Evolutionary conservation across 30 jellyfish, hydroid and myxozoan species (phyloP), one percentile per base, ranked within the genome.

Genomic region (Hydractinia echinata): DNA sequence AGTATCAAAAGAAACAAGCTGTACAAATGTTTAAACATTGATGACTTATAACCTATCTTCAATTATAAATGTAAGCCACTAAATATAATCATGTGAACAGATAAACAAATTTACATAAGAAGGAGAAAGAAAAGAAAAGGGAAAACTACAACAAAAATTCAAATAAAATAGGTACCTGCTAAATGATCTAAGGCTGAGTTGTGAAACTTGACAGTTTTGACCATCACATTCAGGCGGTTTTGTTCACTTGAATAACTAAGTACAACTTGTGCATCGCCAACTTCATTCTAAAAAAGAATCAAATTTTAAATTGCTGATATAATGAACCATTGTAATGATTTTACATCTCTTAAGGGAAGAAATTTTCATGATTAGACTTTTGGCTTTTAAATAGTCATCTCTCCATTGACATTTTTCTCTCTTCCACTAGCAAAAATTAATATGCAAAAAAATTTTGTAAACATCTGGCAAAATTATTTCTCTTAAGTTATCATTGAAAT

Each of bases 191-290:
- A 76, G 76, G 53, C 50, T 55, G 72, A 74, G n/a, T 76, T 16
- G 5, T 87, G 84, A 4, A 92, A 79, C 73, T 92, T 92, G 55
- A 92, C 61, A 55, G 69, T 66, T 84, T 92, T 92, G 2, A 87
- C 88, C 95, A 90, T 77, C 6, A 92, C 94, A 54, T 76, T 68
- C 64, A 86, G 61, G 11, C 13, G 84, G 88, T 44, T 83, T 30
- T 72, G 84, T 85, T 64, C 82, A 52, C 71, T 6, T 9, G 56
- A 55, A 71, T 92, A 92, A 54, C 94, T 92, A 87, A 92, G 51
- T 69, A 80, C 90, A 8, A 92, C 73, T 51, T 86, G 82, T 8
- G 85, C 66, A 62, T 92, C 98, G 5, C 98, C 98, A 53, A 78
- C 61, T 66, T 92, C 98, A 53, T 78, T 83, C 98, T 92, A 72